A percentile compares a stretch with the other conserved stretches of the same genome.
Conservation (phyloP, 2,797 vertebrate genomes). For the Oryzias dopingdopingensis region DNA sequence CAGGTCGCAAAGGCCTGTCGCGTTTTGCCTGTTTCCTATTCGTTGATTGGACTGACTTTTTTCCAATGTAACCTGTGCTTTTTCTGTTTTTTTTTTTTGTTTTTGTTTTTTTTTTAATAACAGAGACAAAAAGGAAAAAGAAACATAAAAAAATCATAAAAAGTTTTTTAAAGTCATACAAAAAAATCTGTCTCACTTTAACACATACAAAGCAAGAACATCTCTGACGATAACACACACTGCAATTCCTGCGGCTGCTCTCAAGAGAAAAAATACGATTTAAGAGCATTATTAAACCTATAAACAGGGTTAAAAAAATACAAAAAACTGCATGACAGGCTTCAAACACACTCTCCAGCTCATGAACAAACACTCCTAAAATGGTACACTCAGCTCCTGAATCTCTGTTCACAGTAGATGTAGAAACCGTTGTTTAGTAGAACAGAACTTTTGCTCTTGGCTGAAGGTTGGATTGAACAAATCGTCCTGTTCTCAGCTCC, state of each 20-base stretch:
- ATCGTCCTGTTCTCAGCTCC: conserved; percentile 66
- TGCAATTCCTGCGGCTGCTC: conserved; percentile 64
- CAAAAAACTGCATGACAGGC: conserved; percentile 77
- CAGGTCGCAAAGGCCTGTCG: conserved; percentile 46
- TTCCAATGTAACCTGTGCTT: conserved; percentile 73
- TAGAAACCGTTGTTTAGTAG: conserved; percentile 74
- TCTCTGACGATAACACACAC: conserved; percentile 50
- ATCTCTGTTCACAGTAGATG: conserved; percentile 75
- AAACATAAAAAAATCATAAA: conserved; percentile 60
- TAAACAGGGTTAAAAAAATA: conserved; percentile 72
- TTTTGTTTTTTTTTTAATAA: conserved; percentile 66
- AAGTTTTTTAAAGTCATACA: conserved; percentile 55
- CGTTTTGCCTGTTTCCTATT: conserved; percentile 76
- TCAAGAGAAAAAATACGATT: conserved; percentile 69
- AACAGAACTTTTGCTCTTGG: conserved; percentile 69
- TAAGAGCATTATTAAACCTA: conserved; percentile 73
- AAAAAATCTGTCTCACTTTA: conserved; percentile 65
- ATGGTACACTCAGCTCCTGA: conserved; percentile 73
- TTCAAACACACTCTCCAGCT: conserved; percentile 48
- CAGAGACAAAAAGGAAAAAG: conserved; percentile 61
- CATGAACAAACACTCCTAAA: conserved; percentile 57
- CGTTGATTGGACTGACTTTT: conserved; percentile 78
- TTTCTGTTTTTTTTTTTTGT: conserved; percentile 57
- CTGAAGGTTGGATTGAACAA: conserved; percentile 74
- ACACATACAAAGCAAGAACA: conserved; percentile 63